phyloP scores from a whole-genome alignment of 92 coral and sea anemone species.

The Paramuricea clavata region DNA sequence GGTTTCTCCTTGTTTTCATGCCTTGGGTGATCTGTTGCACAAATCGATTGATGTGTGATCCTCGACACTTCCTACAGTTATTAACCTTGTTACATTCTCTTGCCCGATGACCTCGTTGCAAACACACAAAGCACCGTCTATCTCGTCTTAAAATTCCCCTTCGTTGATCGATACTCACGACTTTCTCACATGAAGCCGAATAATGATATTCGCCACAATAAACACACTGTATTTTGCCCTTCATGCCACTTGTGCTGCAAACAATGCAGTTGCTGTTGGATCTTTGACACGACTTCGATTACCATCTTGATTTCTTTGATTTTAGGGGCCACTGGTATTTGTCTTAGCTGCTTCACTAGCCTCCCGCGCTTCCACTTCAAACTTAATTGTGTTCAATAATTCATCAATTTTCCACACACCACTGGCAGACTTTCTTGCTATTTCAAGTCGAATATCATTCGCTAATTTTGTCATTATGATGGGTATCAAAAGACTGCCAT shows the following conservation, averaged over 20 bases:
- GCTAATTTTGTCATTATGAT: slow-evolving; percentile 41
- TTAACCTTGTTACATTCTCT: slow-evolving; percentile 15
- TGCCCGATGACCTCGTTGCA: slow-evolving; percentile 9
- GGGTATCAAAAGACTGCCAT: slow-evolving; percentile 45
- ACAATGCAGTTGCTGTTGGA: not conserved
- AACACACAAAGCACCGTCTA: slow-evolving; percentile 26
- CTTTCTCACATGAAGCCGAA: not conserved
- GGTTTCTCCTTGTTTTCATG: slow-evolving; percentile 17
- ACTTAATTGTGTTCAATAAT: slow-evolving; percentile 8
- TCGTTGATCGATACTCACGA: not conserved
- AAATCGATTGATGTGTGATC: slow-evolving; percentile 51
- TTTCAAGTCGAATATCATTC: slow-evolving; percentile 19
- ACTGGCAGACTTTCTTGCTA: slow-evolving; percentile 22
- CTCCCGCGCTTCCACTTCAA: slow-evolving; percentile 35
- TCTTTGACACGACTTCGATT: not conserved
- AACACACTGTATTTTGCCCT: not conserved
- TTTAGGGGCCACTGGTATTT: not conserved
- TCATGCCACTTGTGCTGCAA: not conserved
- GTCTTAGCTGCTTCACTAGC: slow-evolving; percentile 20
- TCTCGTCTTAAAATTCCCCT: slow-evolving; percentile 10
- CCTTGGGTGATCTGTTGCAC: not conserved
- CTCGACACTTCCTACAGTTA: slow-evolving; percentile 37
- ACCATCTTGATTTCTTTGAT: not conserved
- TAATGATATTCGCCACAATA: not conserved
- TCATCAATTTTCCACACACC: slow-evolving; percentile 41